These are phyloP conservation scores for Andrena dorsata DNA, from an alignment of 2,888 invertebrate species.

Conservation along the genomic window DNA sequence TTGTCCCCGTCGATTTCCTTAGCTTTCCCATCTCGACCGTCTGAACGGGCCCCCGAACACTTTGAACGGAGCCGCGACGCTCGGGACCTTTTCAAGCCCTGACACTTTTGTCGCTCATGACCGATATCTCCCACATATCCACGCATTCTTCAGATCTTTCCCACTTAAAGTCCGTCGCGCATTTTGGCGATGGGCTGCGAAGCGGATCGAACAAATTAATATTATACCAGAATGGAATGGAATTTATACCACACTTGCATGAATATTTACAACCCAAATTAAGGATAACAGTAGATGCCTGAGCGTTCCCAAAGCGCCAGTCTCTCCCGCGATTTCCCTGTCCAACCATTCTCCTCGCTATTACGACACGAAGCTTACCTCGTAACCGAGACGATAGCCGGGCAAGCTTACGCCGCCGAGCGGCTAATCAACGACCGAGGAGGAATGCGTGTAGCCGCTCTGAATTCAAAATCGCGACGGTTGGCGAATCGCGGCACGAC, in stretches of 20 bases:
- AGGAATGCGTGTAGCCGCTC: neutral
- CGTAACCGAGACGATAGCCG: neutral
- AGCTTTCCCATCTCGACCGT: conserved; percentile 1
- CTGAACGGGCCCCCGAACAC: conserved; percentile 15
- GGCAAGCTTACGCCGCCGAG: too few relatives aligned
- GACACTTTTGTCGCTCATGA: conserved; percentile 2
- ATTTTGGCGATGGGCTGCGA: too few relatives aligned
- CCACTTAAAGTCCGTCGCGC: too few relatives aligned
- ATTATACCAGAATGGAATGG: too few relatives aligned
- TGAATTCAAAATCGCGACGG: conserved; percentile 27
- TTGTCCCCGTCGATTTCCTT: conserved; percentile 10
- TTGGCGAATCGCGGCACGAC: conserved; percentile 6
- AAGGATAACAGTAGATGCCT: too few relatives aligned
- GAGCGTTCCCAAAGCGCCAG: neutral
- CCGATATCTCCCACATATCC: conserved; percentile 11
- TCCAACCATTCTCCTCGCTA: neutral
- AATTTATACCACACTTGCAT: too few relatives aligned
- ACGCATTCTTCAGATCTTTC: neutral
- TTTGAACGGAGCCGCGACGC: neutral
- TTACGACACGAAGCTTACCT: too few relatives aligned
- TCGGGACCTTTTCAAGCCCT: neutral
- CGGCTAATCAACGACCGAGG: neutral
- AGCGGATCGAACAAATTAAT: neutral
- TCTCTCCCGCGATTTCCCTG: neutral
- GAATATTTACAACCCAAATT: too few relatives aligned